Evolutionary conservation across 2,888 invertebrate species (phyloP).

Genomic region (Pycnomerus fuliginosus): DNA sequence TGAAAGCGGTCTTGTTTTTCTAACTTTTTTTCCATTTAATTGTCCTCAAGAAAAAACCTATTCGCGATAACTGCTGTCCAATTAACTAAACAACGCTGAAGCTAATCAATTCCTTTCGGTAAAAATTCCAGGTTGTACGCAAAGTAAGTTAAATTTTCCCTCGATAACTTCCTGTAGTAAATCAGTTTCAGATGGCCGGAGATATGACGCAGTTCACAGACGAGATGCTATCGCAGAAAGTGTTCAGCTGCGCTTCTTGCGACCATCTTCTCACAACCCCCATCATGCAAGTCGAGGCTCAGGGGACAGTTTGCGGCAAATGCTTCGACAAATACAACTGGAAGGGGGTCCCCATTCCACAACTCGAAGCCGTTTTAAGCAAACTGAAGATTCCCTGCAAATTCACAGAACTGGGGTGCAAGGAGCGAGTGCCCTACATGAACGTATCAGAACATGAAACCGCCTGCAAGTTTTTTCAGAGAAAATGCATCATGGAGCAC

Average conservation of each 20-base stretch:
- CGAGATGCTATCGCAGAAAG: constrained; percentile 31
- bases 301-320: constrained; percentile 40
- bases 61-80: no score
- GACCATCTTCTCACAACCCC: constrained; percentile 37
- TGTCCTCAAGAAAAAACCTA: no score
- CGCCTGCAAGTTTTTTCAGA: constrained; percentile 33
- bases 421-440: constrained; percentile 26
- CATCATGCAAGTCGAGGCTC: constrained; percentile 39
- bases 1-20: no score
- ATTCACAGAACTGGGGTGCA: constrained; percentile 37
- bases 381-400: constrained; percentile 37
- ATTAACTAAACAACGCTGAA: no score
- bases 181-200: no score
- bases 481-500: constrained; percentile 31
- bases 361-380: constrained; percentile 35
- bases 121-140: no score
- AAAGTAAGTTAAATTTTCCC: no score
- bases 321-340: constrained; percentile 33
- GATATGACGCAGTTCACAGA: constrained; percentile 27
- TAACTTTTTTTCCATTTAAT: no score
- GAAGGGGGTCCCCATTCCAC: constrained; percentile 29
- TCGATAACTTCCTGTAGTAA: no score
- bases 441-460: constrained; percentile 32
- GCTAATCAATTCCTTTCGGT: no score
- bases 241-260: constrained; percentile 37